A percentile compares a stretch with the other conserved stretches of the same genome.
These are phyloP conservation scores for Chrysopa pallens DNA, from an alignment of 1,140 invertebrate genomes.

Conservation along the genomic window DNA sequence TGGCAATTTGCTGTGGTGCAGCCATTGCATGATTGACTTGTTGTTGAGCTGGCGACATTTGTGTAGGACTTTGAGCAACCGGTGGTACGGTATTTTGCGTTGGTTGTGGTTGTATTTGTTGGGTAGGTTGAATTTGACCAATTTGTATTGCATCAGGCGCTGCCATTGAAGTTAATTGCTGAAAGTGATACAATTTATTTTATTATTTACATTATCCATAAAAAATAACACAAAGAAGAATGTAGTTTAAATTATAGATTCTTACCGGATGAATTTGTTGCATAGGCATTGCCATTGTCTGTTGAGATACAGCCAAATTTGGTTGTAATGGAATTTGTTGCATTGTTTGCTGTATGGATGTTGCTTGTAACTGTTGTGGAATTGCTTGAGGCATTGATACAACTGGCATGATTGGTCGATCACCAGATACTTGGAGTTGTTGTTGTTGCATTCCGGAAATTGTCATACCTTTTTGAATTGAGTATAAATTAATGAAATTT, in stretches of 20 bases:
- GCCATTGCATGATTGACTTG: constrained; percentile 14
- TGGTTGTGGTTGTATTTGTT: constrained; percentile 18
- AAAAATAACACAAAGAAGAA: too few species aligned
- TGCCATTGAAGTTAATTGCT: constrained; percentile 24
- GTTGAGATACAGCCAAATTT: constrained; percentile 21
- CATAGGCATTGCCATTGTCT: constrained; percentile 23
- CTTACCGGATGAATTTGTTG: constrained; percentile 28
- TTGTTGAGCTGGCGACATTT: constrained; percentile 21
- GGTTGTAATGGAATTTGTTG: constrained; percentile 16
- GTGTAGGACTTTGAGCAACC: constrained; percentile 14
- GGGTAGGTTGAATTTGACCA: constrained; percentile 23
- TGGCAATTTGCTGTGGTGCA: constrained; percentile 20
- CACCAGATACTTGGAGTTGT: constrained; percentile 21
- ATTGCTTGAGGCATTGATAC: constrained; percentile 29
- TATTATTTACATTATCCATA: too few species aligned
- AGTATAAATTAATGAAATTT: constrained; percentile 1
- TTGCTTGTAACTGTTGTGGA: constrained; percentile 17
- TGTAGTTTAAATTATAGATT: too few species aligned
- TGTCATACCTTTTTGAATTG: constrained; percentile 17
- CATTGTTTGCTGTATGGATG: constrained; percentile 10
- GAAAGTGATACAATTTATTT: constrained; percentile 2
- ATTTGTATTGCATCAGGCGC: constrained; percentile 24
- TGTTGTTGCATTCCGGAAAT: constrained; percentile 23
- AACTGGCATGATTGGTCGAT: constrained; percentile 33
- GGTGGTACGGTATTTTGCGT: constrained; percentile 9